A percentile compares a stretch with the other conserved stretches of the same genome.
These are phyloP conservation scores for Gobio occitaniae DNA, from an alignment of 2,797 vertebrate species.

Conservation along the genomic window DNA sequence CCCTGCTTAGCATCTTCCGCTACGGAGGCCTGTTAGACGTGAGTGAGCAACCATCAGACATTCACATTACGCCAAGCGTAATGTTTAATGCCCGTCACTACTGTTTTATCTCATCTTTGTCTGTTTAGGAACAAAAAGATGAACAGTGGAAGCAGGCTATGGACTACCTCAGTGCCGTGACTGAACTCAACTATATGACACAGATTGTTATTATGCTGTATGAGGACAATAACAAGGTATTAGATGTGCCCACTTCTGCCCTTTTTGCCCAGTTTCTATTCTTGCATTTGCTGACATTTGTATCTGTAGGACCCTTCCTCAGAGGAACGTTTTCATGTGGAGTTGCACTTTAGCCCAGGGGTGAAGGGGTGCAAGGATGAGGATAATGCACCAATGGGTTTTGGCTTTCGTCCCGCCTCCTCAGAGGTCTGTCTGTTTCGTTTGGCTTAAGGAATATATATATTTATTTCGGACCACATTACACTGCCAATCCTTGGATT, in stretches of 20 bases:
- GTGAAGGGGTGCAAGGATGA: slow-evolving; percentile 88
- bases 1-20: slow-evolving; percentile 89
- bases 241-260: not conserved
- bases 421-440: slow-evolving; percentile 78
- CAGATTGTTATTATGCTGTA: slow-evolving; percentile 95
- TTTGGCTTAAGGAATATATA: not conserved
- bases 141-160: slow-evolving; percentile 90
- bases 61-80: not conserved
- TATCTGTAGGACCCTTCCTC: slow-evolving; percentile 83
- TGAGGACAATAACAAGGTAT: slow-evolving; percentile 91
- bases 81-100: not conserved
- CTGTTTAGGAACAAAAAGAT: slow-evolving; percentile 85
- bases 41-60: slow-evolving; percentile 62
- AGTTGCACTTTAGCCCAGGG: slow-evolving; percentile 90
- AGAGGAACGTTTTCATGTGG: slow-evolving; percentile 90
- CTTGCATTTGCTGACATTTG: slow-evolving; percentile 12
- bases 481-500: not conserved
- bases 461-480: not conserved
- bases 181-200: slow-evolving; percentile 93
- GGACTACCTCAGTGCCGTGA: slow-evolving; percentile 90
- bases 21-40: slow-evolving; percentile 89
- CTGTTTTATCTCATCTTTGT: not conserved
- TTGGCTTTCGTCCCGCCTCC: slow-evolving; percentile 87
- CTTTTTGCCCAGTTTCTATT: not conserved
- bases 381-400: slow-evolving; percentile 84